Conservation (phyloP, 2,888 invertebrate species). For the Sarcophaga caerulescens region DNA sequence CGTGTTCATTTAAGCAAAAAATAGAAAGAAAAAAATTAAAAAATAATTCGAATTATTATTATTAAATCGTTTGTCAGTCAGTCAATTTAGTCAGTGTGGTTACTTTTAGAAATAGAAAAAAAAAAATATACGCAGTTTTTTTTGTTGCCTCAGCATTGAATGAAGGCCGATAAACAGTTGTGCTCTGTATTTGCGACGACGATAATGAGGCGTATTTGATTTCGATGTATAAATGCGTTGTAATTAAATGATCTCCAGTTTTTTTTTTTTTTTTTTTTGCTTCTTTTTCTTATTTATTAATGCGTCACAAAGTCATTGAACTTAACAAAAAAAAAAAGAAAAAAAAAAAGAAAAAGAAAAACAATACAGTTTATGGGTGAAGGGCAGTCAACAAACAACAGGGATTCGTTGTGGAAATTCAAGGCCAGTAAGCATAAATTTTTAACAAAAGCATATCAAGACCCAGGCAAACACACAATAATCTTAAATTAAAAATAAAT, state of each 20-base stretch:
- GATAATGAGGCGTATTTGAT: background rate
- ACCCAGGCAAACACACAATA: no score
- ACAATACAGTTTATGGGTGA: background rate
- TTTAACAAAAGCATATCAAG: no score
- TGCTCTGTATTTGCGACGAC: background rate
- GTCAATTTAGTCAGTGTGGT: background rate
- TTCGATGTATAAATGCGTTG: background rate
- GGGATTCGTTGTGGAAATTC: background rate
- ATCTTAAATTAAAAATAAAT: no score
- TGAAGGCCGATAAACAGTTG: background rate
- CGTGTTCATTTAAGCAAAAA: background rate
- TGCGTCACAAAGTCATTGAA: background rate
- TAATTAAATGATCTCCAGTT: background rate
- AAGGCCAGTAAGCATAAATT: background rate
- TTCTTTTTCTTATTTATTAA: background rate
- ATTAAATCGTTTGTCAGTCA: slow-evolving; percentile 4
- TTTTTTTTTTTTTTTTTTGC: background rate
- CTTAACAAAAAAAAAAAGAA: background rate
- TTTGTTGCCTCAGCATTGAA: background rate
- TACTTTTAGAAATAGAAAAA: slow-evolving; percentile 15
- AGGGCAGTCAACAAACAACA: background rate
- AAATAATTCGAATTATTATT: background rate
- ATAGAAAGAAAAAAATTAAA: background rate
- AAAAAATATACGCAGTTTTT: background rate
- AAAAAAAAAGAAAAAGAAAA: background rate